Evolutionary conservation across 2,888 invertebrate species (phyloP).

Genomic region (Prenolepis imparis): DNA sequence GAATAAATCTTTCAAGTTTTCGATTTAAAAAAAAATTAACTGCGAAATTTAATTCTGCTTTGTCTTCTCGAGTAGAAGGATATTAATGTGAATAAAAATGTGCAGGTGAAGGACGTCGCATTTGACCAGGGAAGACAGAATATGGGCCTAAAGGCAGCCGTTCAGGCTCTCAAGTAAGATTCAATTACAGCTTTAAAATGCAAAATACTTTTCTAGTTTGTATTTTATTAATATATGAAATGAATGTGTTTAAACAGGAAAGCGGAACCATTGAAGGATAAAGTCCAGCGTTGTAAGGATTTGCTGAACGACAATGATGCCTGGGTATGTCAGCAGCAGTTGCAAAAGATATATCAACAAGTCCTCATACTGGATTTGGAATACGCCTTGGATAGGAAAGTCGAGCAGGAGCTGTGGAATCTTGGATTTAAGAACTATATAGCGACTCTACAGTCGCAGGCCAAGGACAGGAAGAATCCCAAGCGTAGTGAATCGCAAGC

Average conservation of each 20-base stretch:
- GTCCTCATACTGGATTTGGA: constrained; percentile 93
- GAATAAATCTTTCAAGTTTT: neutral
- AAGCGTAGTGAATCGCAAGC: constrained; percentile 92
- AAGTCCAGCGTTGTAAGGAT: constrained; percentile 89
- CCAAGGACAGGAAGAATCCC: constrained; percentile 93
- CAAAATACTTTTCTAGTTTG: neutral
- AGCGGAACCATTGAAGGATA: constrained; percentile 91
- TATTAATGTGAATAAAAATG: constrained; percentile 25
- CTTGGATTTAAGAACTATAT: constrained; percentile 96
- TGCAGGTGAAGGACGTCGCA: constrained; percentile 74
- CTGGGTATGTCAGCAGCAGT: constrained; percentile 87
- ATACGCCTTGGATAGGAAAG: constrained; percentile 95
- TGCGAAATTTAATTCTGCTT: neutral
- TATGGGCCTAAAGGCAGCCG: constrained; percentile 92
- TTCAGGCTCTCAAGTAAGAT: constrained; percentile 91
- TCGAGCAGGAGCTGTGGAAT: constrained; percentile 96
- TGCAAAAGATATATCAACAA: constrained; percentile 85
- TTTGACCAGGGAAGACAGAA: constrained; percentile 81
- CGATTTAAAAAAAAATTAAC: neutral
- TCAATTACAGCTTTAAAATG: neutral
- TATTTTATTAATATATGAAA: neutral
- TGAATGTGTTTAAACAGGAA: constrained; percentile 87
- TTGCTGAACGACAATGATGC: constrained; percentile 86
- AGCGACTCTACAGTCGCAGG: constrained; percentile 91
- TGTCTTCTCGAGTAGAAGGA: neutral